These are phyloP conservation scores for Dendrolimus pini DNA, from an alignment of 2,888 invertebrate species.

Conservation along the genomic window DNA sequence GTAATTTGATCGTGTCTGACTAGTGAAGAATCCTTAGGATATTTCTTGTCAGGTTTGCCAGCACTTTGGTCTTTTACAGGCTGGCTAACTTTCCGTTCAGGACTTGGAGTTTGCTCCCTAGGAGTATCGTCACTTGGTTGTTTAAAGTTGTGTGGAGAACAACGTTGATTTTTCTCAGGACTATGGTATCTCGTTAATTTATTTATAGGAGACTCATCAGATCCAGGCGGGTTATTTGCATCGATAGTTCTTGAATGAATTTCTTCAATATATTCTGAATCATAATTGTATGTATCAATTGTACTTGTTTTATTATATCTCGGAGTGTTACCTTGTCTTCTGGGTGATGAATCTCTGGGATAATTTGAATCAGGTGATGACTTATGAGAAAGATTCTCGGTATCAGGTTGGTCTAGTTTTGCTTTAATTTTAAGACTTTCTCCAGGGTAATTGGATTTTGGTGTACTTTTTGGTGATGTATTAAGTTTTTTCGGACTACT, in stretches of 20 bases:
- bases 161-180: background rate
- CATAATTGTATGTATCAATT: background rate
- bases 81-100: background rate
- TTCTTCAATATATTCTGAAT: background rate
- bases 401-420: background rate
- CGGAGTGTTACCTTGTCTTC: background rate
- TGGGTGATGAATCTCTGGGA: background rate
- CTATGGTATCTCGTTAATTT: background rate
- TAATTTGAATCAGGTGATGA: background rate
- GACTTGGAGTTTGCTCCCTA: background rate
- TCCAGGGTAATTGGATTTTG: constrained; percentile 5
- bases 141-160: constrained; percentile 1
- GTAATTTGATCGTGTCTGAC: constrained; percentile 6
- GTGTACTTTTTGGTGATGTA: constrained; percentile 6
- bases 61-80: background rate
- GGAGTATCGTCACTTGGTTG: background rate
- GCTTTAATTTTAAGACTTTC: background rate
- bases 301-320: background rate
- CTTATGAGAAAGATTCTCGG: background rate
- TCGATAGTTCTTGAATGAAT: background rate
- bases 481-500: background rate
- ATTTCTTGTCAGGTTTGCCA: constrained; percentile 6
- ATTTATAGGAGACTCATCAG: constrained; percentile 9
- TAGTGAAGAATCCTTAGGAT: constrained; percentile 7
- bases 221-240: background rate